Evolutionary conservation across 2,888 invertebrate species (phyloP).

Genomic region (Ophion costatus): DNA sequence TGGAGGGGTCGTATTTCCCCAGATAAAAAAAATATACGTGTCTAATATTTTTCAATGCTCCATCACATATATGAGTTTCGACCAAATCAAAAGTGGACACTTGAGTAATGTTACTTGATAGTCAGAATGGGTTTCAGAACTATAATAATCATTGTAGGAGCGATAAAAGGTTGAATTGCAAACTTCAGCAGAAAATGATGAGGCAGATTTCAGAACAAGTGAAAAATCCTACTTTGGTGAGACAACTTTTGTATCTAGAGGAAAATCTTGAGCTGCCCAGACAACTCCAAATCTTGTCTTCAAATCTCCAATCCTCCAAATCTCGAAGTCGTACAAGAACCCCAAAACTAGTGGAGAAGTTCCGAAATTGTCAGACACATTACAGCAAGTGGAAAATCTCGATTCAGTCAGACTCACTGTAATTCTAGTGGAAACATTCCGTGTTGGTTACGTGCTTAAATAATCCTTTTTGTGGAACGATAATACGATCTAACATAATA

Average conservation of each 20-base stretch:
- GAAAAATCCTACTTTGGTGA: not conserved
- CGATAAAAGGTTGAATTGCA: too few relatives aligned
- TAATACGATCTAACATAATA: not conserved
- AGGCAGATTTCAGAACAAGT: not conserved
- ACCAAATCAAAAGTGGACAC: too few relatives aligned
- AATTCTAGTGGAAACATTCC: too few relatives aligned
- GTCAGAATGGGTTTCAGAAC: too few relatives aligned
- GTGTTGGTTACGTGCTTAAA: too few relatives aligned
- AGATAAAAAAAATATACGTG: too few relatives aligned
- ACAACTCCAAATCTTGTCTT: not conserved
- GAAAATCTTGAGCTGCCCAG: not conserved
- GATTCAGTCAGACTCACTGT: not conserved
- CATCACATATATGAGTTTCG: too few relatives aligned
- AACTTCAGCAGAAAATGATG: not conserved
- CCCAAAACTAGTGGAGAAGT: not conserved
- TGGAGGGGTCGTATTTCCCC: too few relatives aligned
- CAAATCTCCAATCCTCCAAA: too few relatives aligned
- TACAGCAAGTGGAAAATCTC: not conserved
- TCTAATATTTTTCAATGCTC: too few relatives aligned
- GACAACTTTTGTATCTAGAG: not conserved
- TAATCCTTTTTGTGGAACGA: not conserved
- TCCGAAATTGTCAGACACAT: not conserved
- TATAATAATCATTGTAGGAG: too few relatives aligned
- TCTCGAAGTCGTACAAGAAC: not conserved
- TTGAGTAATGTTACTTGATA: too few relatives aligned